Evolutionary conservation across 2,797 vertebrate genomes (phyloP), one percentile per base, ranked within the genome.

Genomic region (Acanthis flammea): DNA sequence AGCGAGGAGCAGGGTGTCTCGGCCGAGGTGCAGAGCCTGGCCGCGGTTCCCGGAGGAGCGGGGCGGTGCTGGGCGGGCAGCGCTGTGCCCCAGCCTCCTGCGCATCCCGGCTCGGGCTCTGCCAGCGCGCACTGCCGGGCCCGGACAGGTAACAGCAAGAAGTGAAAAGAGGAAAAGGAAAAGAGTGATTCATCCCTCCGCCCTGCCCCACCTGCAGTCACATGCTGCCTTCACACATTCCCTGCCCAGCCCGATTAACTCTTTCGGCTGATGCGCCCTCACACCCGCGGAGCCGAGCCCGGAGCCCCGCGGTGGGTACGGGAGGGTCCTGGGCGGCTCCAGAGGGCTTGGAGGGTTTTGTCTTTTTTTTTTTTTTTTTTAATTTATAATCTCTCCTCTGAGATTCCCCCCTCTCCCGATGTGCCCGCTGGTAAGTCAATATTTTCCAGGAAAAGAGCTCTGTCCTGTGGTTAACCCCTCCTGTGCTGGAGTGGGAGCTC

Each of bases 171-270:
- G 87, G 94, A 89, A 88, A 93, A 92, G 84, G 86, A 62, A 37
- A 94, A 74, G 76, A 65, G 62, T 96, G 96, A 96, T 92, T 95
- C 93, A 96, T 90, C 14, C 71, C 97, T 95, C 97, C 95, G 85
- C 97, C 96, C 87, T 84, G 95, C 88, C 90, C 93, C 94, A 96
- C 96, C 97, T 95, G 86, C 87, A 31, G 89, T 95, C 97, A 96
- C 96, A 95, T 95, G 95, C 47, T 89, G 93, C 93, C 87, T 91
- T 63, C 87, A 61, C 86, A 65, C 82, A 7, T 87, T 77, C 94
- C 88, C 84, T 4, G 89, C 89, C 39, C 70, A 57, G 81, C 89
- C 54, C 9, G 14, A 1, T 97, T 96, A 95, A 96, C 95, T 39
- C 95, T 87, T 97, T 96, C 93, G 1, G 63, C 44, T 65, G 84